Evolutionary conservation across 2,113 vertebrate genomes (phyloP).

Genomic region (Leucopsar rothschildi): DNA sequence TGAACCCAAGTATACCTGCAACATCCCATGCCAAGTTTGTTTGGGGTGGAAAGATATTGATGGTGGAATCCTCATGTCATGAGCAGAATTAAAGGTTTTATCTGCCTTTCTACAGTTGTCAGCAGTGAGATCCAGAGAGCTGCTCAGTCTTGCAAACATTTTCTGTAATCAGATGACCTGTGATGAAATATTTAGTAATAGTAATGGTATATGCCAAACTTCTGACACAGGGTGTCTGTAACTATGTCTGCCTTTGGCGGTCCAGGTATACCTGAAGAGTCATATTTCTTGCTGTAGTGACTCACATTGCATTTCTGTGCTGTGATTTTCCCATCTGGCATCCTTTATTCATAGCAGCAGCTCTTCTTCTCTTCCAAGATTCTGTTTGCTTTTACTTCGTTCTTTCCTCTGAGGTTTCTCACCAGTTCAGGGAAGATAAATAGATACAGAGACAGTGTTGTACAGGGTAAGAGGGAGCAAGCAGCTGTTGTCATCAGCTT

Average conservation of each 20-base stretch:
- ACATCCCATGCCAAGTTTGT: not conserved
- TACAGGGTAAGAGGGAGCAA: not conserved
- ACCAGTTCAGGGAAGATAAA: not conserved
- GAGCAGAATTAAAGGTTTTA: not conserved
- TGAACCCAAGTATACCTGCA: not conserved
- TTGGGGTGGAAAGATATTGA: not conserved
- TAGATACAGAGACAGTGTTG: not conserved
- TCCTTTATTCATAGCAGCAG: not conserved
- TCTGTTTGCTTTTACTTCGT: slow-evolving; percentile 22
- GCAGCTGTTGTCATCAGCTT: not conserved
- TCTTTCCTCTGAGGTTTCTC: slow-evolving; percentile 2
- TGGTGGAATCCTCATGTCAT: not conserved
- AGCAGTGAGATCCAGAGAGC: not conserved
- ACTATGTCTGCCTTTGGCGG: not conserved
- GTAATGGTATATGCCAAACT: not conserved
- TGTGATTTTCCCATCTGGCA: not conserved
- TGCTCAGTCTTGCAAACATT: not conserved
- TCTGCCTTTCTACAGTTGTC: not conserved
- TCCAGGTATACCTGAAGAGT: not conserved
- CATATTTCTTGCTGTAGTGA: not conserved
- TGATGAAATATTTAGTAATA: slow-evolving; percentile 30
- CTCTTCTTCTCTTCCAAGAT: not conserved
- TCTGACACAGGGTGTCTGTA: not conserved
- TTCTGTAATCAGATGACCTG: not conserved
- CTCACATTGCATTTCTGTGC: not conserved